Evolutionary conservation across 2,797 vertebrate species (phyloP), one percentile per base, ranked within the genome.

Genomic region (Sebastes hubbsi): DNA sequence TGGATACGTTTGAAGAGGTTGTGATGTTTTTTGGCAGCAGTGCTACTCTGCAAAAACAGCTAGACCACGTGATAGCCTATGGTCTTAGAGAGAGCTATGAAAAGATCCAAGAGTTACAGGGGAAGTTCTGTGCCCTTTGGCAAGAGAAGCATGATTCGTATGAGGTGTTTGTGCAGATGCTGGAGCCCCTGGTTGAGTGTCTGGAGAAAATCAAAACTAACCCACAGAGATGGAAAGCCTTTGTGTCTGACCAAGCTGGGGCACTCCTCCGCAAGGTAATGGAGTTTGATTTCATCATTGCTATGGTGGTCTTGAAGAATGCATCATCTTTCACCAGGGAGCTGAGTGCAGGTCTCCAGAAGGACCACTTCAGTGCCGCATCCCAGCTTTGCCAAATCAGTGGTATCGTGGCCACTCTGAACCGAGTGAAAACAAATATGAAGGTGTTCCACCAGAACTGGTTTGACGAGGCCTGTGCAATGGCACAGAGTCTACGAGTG

Each of bases 401-500:
- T 34, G 96, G 96, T 13, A 96, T 97, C 16, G 93, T 96, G 80
- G 94, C 95, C 71, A 95, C 96, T 0, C 91, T 97, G 52, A 96
- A 94, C 84, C 70, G 96, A 78, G 95, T 97, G 14, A 97, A 97
- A 82, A 97, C 96, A 10, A 96, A 95, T 55, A 96, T 97, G 83
- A 97, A 97, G 76, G 94, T 97, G 59, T 97, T 97, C 67, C 96
- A 97, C 84, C 96, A 97, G 86, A 97, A 95, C 88, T 97, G 96
- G 96, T 97, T 95, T 62, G 96, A 97, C 4, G 96, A 97, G 88
- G 95, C 96, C 1, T 95, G 92, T 73, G 91, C 91, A 1, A 88
- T 96, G 2, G 95, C 96, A 16, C 95, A 96, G 76, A 94, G 81
- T 76, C 91, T 97, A 1, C 67, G 92, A 52, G 95, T 96, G 52